Percentiles rank a stretch among this genome's conserved stretches.
Conservation (phyloP, 2,113 vertebrate genomes). For the Nothoprocta perdicaria region DNA sequence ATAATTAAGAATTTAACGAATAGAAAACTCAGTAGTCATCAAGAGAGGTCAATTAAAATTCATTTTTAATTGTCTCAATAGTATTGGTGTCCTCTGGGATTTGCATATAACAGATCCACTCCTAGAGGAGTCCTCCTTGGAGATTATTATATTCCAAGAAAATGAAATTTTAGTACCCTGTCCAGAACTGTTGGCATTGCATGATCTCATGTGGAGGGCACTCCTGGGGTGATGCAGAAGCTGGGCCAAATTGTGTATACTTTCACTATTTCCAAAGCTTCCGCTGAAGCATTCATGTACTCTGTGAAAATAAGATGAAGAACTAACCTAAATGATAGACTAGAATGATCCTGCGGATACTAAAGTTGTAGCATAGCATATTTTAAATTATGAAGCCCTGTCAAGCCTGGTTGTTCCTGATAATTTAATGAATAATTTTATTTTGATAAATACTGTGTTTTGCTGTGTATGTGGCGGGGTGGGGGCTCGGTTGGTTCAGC, state of each 20-base stretch:
- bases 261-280: not conserved
- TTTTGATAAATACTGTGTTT: not conserved
- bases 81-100: not conserved
- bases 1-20: not conserved
- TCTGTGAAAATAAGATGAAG: not conserved
- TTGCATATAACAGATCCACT: not conserved
- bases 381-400: not conserved
- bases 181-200: not conserved
- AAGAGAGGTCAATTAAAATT: not conserved
- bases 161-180: not conserved
- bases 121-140: not conserved
- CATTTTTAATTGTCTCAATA: not conserved
- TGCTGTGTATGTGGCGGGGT: not conserved
- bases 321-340: not conserved
- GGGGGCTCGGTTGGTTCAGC: not conserved
- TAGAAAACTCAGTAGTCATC: not conserved
- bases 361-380: not conserved
- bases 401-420: rapidly evolving
- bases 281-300: not conserved
- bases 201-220: not conserved
- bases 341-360: not conserved
- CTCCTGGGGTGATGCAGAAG: not conserved
- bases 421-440: rapidly evolving
- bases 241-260: not conserved
- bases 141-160: not conserved